phyloP scores from a whole-genome alignment of 2,797 vertebrate genomes.

The Ficedula albicollis region DNA sequence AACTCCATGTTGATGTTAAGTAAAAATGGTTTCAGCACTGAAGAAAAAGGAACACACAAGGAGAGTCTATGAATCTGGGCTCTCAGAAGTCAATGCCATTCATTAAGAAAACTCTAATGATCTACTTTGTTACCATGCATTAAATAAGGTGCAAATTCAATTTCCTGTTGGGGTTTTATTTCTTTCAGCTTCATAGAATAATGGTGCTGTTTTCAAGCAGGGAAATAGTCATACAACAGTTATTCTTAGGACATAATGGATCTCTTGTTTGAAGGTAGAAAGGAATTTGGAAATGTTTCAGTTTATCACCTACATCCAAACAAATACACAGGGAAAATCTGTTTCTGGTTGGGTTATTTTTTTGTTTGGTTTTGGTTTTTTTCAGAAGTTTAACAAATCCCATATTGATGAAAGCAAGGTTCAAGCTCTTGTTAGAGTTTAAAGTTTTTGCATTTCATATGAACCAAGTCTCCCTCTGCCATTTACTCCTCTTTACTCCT shows the following conservation, averaged over 20 bases:
- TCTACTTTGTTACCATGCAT: background rate
- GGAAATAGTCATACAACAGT: background rate
- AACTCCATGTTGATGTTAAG: background rate
- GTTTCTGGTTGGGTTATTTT: background rate
- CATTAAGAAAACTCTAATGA: background rate
- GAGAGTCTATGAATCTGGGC: background rate
- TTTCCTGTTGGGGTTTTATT: conserved; percentile 41
- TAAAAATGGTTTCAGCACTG: background rate
- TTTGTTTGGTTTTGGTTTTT: too few relatives aligned
- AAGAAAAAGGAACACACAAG: background rate
- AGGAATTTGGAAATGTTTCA: conserved; percentile 47
- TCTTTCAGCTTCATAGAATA: background rate
- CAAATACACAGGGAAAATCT: background rate
- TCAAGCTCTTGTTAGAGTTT: background rate
- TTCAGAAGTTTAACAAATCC: background rate
- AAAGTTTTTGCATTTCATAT: background rate
- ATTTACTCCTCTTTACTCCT: background rate
- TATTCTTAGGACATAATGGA: conserved; percentile 30
- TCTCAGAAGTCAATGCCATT: background rate
- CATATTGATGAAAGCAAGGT: background rate
- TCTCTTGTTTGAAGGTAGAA: conserved; percentile 24
- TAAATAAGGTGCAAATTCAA: conserved; percentile 34
- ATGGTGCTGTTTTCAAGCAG: background rate
- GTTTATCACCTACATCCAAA: conserved; percentile 30
- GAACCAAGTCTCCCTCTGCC: background rate